Evolutionary conservation across 2,113 vertebrate species (phyloP).

Genomic region (Albula goreensis): DNA sequence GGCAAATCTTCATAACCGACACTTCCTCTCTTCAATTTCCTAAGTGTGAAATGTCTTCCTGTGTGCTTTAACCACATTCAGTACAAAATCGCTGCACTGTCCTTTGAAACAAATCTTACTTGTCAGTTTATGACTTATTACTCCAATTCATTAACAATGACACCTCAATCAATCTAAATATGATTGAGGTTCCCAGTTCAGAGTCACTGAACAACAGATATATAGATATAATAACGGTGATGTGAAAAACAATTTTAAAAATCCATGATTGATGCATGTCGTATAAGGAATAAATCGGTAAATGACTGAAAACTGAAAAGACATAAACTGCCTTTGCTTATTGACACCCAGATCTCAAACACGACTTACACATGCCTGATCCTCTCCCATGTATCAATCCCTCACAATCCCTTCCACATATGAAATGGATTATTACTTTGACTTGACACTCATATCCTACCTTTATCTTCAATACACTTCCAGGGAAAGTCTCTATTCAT

Average conservation of each 20-base stretch:
- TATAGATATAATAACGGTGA: not conserved
- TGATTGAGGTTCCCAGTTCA: not conserved
- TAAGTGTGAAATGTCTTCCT: not conserved
- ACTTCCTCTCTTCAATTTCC: not conserved
- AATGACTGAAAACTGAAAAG: not conserved
- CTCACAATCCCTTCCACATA: not conserved
- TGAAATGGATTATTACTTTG: not conserved
- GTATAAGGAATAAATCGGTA: not conserved
- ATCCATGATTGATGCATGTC: not conserved
- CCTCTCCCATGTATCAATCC: not conserved
- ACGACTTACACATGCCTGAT: not conserved
- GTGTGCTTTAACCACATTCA: not conserved
- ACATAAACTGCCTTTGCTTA: not conserved
- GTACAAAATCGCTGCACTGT: not conserved
- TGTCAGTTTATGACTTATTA: conserved; percentile 4
- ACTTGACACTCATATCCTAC: not conserved
- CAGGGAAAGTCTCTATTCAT: not conserved
- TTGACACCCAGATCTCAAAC: not conserved
- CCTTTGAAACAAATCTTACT: not conserved
- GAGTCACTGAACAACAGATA: not conserved
- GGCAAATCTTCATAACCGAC: not conserved
- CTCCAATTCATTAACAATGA: not conserved
- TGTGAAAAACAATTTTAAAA: not conserved
- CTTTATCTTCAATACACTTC: not conserved
- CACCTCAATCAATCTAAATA: conserved; percentile 1